Base-by-base conservation (phyloP, 2,888 invertebrate genomes). In the Macrophya annulata region DNA sequence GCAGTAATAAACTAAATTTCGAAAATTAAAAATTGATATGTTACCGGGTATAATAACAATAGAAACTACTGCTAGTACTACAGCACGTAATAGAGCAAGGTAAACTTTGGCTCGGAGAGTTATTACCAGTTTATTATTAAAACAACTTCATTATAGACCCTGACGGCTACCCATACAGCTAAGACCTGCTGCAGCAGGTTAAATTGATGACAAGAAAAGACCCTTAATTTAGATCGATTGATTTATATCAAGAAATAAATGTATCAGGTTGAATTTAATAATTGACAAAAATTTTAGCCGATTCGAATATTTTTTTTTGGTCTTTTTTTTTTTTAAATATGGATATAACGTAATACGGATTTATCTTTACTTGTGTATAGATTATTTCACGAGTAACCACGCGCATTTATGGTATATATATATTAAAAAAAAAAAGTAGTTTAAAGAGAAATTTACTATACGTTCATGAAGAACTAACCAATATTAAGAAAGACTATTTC, bases 61-160 rank as follows among this genome's bases (percentile, higher is more conserved):
- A 40, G 85, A 87, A 90, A 88, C 87, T 88, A 86, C 88, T 86
- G 86, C 87, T 85, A 87, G 87, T 87, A 37, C 71, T 1, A 87
- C 87, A 84, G 85, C 84, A 86, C 77, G 86, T 88, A 90, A 89
- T 87, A 88, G 87, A 88, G 87, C 88, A 86, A 86, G 90, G 88
- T 88, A 88, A 82, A 81, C 71, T 86, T 85, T 86, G 86, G 82
- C 86, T 85, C 86, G 86, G 86, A 43, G 86, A 89, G 88, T 90
- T 90, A 89, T 89, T 90, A 88, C 86, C 79, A 82, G 85, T 88
- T 86, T 88, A 87, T 90, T 89, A 89, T 90, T 89, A 88, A 88
- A 87, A 89, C 87, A 87, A 88, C 88, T 90, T 85, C 85, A 89
- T 89, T 89, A 88, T 85, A 86, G 88, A 85, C 62, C n/a, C n/a